Percentiles rank a stretch among this genome's conserved stretches.
These are phyloP conservation scores for Austrofundulus limnaeus DNA, from an alignment of 2,113 vertebrate genomes.

Conservation along the genomic window DNA sequence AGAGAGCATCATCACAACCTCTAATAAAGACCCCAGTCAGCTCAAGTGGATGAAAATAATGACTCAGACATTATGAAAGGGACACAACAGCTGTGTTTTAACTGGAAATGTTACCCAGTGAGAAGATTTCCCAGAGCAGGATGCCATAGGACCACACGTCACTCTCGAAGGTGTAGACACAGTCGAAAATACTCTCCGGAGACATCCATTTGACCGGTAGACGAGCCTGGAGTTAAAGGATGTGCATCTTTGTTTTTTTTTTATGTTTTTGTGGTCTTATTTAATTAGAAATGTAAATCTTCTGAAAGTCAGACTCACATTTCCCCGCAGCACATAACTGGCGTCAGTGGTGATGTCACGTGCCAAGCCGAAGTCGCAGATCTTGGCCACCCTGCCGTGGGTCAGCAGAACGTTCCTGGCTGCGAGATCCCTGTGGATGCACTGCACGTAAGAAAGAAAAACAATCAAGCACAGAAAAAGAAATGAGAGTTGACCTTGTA, in stretches of 20 bases:
- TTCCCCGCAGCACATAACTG: constrained; percentile 96
- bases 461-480: too few species aligned
- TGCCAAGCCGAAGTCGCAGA: constrained; percentile 97
- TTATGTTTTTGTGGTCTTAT: too few species aligned
- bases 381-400: constrained; percentile 95
- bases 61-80: constrained; percentile 11
- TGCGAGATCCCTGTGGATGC: constrained; percentile 95
- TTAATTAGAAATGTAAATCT: background rate
- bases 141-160: constrained; percentile 99
- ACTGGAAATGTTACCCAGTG: constrained; percentile 84
- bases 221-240: constrained; percentile 82
- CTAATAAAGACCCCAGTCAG: constrained; percentile 13
- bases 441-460: constrained; percentile 74
- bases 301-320: constrained; percentile 82
- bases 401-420: constrained; percentile 97
- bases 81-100: constrained; percentile 7
- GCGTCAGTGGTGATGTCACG: constrained; percentile 97
- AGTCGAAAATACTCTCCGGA: constrained; percentile 97
- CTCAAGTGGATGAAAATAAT: constrained; percentile 18
- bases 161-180: constrained; percentile 95
- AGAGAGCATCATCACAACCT: constrained; percentile 15
- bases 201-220: constrained; percentile 99
- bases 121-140: constrained; percentile 98
- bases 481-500: constrained; percentile 32
- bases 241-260: background rate